Conservation (phyloP, 23 tunicate genomes). For the Pegea sp. region DNA sequence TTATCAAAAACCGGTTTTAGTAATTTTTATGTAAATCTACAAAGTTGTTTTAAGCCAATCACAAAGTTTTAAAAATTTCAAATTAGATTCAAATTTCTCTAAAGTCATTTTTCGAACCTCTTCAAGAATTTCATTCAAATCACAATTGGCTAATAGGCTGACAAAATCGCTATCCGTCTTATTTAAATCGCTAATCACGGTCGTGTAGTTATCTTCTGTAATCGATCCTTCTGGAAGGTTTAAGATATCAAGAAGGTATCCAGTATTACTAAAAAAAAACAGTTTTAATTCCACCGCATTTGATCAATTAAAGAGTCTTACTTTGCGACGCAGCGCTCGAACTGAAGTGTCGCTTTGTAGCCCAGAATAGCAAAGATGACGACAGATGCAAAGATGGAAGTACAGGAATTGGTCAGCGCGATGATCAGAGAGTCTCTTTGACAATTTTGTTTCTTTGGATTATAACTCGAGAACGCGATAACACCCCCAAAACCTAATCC, state of each 20-base stretch:
- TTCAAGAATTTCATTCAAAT: constrained; percentile 27
- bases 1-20: no score
- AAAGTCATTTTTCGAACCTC: constrained; percentile 17
- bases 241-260: constrained; percentile 17
- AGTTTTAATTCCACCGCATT: not conserved
- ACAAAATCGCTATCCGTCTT: constrained; percentile 3
- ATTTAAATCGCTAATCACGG: constrained; percentile 6
- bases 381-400: constrained; percentile 74
- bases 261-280: constrained; percentile 39
- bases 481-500: constrained; percentile 96
- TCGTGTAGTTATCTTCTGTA: constrained; percentile 38
- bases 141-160: constrained; percentile 10
- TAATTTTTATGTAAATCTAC: no score
- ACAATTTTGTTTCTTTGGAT: constrained; percentile 87
- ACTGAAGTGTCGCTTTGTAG: constrained; percentile 55
- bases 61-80: no score
- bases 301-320: no score
- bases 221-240: constrained; percentile 57
- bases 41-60: no score
- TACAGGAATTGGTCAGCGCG: constrained; percentile 79
- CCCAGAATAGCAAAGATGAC: constrained; percentile 87
- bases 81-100: no score
- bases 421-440: constrained; percentile 88
- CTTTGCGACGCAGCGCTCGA: constrained; percentile 43
- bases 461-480: constrained; percentile 96